phyloP scores from a whole-genome alignment of 2,797 vertebrate species.

The Coranthus polyacanthus region DNA sequence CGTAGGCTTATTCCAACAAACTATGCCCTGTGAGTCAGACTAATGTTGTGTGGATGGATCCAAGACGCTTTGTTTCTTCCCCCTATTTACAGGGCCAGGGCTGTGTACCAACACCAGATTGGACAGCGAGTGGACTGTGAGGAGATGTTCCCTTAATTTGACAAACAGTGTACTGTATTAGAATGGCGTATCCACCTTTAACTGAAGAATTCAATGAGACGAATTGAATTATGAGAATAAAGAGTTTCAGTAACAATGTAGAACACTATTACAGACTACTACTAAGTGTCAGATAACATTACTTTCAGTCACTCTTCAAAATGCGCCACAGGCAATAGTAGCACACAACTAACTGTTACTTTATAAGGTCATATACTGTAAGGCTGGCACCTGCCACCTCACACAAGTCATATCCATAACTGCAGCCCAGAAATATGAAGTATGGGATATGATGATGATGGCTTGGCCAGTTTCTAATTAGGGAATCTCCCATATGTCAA shows the following conservation, averaged over 20 bases:
- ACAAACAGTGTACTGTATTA: too few species aligned
- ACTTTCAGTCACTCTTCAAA: slow-evolving; percentile 13
- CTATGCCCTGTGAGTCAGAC: too few species aligned
- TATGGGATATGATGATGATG: slow-evolving; percentile 75
- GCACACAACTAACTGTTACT: slow-evolving; percentile 56
- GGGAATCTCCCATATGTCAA: slow-evolving; percentile 80
- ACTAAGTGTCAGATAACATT: not conserved
- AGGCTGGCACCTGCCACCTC: slow-evolving; percentile 55
- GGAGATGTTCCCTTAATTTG: too few species aligned
- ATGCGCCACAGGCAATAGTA: slow-evolving; percentile 11
- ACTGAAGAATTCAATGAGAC: too few species aligned
- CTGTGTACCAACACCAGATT: too few species aligned
- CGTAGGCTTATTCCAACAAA: too few species aligned
- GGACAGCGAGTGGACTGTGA: too few species aligned
- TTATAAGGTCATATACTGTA: slow-evolving; percentile 77
- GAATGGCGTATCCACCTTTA: too few species aligned
- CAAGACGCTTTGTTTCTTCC: too few species aligned
- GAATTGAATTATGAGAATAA: not conserved
- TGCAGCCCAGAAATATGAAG: slow-evolving; percentile 79
- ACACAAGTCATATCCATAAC: slow-evolving; percentile 66
- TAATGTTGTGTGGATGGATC: too few species aligned
- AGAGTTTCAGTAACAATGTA: not conserved
- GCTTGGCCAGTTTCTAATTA: slow-evolving; percentile 83
- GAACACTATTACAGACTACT: not conserved
- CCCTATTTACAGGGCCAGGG: too few species aligned